Evolutionary conservation across 2,113 vertebrate species (phyloP).

Genomic region (Scomber scombrus): DNA sequence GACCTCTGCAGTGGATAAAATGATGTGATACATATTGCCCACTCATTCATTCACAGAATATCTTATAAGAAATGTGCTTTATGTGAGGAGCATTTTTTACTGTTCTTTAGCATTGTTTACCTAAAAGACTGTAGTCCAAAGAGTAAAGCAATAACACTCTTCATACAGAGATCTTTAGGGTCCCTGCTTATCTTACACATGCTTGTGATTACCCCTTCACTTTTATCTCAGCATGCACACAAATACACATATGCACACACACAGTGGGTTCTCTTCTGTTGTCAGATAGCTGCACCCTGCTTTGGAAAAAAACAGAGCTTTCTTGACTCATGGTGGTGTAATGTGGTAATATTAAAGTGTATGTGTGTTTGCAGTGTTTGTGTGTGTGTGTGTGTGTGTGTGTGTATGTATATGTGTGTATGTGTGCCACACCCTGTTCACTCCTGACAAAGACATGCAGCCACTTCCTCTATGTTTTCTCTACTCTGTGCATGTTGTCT

Average conservation of each 20-base stretch:
- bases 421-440: slow-evolving; percentile 72
- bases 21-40: slow-evolving; percentile 4
- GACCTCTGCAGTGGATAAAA: neutral
- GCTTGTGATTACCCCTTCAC: slow-evolving; percentile 36
- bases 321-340: slow-evolving; percentile 49
- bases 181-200: slow-evolving; percentile 39
- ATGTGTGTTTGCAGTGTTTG: neutral
- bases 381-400: slow-evolving; percentile 10
- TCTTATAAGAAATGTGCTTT: neutral
- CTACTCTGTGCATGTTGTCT: slow-evolving; percentile 59
- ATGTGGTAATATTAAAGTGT: slow-evolving; percentile 29
- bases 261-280: slow-evolving; percentile 6
- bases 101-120: slow-evolving; percentile 44
- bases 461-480: slow-evolving; percentile 68
- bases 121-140: slow-evolving; percentile 25
- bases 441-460: slow-evolving; percentile 54
- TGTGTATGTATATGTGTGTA: neutral
- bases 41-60: slow-evolving; percentile 2
- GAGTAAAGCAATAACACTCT: slow-evolving; percentile 10
- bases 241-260: neutral
- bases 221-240: slow-evolving; percentile 49
- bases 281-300: slow-evolving; percentile 25
- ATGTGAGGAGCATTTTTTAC: slow-evolving; percentile 10
- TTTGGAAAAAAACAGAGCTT: slow-evolving; percentile 45
- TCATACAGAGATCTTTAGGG: slow-evolving; percentile 24